Evolutionary conservation across 2,888 invertebrate species (phyloP).

Genomic region (Ennomos erosarius): DNA sequence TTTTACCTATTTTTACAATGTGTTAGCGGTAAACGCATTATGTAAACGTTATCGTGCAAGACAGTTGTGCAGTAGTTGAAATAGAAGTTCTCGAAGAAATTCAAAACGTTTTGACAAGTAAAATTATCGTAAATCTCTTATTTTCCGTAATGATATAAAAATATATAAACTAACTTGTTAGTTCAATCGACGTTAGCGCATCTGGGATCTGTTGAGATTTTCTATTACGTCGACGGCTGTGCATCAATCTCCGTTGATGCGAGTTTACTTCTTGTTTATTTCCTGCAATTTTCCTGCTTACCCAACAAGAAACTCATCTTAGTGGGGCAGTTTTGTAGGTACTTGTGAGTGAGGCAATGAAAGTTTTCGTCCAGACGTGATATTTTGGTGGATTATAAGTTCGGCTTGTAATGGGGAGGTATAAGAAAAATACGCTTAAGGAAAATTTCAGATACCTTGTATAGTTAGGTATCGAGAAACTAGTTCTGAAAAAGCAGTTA

Average conservation of each 20-base stretch:
- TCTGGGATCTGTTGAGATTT: conserved; percentile 7
- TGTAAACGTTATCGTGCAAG: too few relatives aligned
- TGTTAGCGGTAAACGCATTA: too few relatives aligned
- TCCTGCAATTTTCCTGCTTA: conserved; percentile 14
- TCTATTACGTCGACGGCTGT: conserved; percentile 9
- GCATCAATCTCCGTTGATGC: conserved; percentile 26
- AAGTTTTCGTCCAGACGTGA: conserved; percentile 20
- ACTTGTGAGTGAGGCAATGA: conserved; percentile 20
- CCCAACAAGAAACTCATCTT: conserved; percentile 14
- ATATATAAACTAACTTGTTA: neutral
- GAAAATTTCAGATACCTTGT: too few relatives aligned
- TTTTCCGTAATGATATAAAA: neutral
- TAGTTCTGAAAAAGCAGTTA: too few relatives aligned
- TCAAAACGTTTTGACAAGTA: too few relatives aligned
- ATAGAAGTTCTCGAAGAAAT: too few relatives aligned
- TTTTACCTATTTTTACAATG: too few relatives aligned
- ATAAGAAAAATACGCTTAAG: too few relatives aligned
- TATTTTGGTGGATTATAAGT: neutral
- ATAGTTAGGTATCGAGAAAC: too few relatives aligned
- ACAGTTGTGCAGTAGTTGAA: too few relatives aligned
- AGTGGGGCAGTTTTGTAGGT: conserved; percentile 16
- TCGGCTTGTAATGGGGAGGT: too few relatives aligned
- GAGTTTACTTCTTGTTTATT: conserved; percentile 27
- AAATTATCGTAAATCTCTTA: neutral
- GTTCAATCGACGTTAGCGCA: conserved; percentile 18